These are phyloP conservation scores for Irena cyanogastra DNA, from an alignment of 2,113 vertebrate genomes.

Conservation along the genomic window DNA sequence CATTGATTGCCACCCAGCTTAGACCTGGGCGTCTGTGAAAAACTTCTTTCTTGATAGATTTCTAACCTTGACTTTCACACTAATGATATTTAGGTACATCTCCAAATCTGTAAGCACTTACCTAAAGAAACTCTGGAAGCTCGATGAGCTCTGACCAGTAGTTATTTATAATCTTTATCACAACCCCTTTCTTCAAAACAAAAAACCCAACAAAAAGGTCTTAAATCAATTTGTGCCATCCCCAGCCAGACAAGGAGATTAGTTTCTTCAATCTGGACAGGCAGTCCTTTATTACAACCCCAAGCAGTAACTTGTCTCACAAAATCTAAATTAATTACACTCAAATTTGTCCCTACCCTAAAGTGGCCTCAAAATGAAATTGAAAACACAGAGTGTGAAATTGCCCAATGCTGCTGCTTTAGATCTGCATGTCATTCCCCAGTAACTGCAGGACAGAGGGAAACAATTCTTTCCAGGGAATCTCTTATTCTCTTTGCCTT, in stretches of 20 bases:
- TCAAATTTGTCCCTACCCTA: conserved; percentile 58
- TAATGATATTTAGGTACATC: background rate
- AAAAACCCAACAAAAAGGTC: background rate
- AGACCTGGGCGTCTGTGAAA: background rate
- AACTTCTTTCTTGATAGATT: background rate
- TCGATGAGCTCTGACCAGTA: background rate
- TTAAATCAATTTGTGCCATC: conserved; percentile 52
- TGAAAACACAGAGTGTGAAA: conserved; percentile 47
- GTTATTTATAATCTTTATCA: conserved; percentile 16
- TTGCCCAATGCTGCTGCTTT: conserved; percentile 4
- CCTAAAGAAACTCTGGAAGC: background rate
- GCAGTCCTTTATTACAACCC: conserved; percentile 52
- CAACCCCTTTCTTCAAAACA: conserved; percentile 3
- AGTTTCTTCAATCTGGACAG: conserved; percentile 35
- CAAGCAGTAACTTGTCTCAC: conserved; percentile 52
- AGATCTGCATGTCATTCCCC: background rate
- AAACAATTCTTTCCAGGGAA: conserved; percentile 35
- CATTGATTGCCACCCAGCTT: background rate
- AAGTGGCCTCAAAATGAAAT: conserved; percentile 59
- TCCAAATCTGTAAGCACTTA: background rate
- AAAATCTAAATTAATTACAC: conserved; percentile 64
- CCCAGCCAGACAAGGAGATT: conserved; percentile 10
- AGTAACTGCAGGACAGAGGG: background rate
- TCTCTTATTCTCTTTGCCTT: conserved; percentile 25
- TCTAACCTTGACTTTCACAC: background rate